A percentile compares a stretch with the other conserved stretches of the same genome.
Conservation (phyloP, 2,888 invertebrate genomes). For the Antheraea yamamai region DNA sequence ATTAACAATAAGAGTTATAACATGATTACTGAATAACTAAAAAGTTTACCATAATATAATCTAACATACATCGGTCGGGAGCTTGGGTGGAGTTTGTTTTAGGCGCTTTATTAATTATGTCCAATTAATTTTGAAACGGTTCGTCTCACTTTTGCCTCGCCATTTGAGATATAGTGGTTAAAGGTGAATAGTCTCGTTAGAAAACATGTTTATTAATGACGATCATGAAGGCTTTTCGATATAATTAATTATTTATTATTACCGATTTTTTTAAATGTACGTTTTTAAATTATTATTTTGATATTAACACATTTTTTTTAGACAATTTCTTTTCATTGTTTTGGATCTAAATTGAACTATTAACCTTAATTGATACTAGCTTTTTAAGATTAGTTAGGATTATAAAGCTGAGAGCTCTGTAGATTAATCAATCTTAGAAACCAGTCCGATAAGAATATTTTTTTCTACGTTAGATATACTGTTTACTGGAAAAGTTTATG, state of each 20-base stretch:
- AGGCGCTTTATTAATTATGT: conserved; percentile 80
- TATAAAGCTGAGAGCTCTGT: background rate
- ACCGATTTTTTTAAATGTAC: background rate
- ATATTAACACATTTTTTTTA: too few species aligned
- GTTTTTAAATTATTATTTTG: background rate
- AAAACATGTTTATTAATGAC: conserved; percentile 33
- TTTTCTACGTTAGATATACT: background rate
- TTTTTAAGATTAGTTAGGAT: too few species aligned
- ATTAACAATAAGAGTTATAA: conserved; percentile 25
- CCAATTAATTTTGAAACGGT: conserved; percentile 76
- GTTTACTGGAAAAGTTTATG: background rate
- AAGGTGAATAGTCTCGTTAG: conserved; percentile 23
- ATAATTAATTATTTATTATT: background rate
- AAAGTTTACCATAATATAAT: conserved; percentile 65
- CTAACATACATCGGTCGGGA: conserved; percentile 66
- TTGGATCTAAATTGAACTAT: too few species aligned
- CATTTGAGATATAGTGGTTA: conserved; percentile 60
- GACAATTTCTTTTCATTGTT: too few species aligned
- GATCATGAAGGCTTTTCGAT: background rate
- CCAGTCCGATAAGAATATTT: background rate
- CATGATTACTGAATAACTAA: conserved; percentile 24
- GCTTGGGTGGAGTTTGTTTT: conserved; percentile 74
- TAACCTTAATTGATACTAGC: too few species aligned
- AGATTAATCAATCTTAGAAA: background rate
- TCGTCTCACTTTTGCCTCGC: conserved; percentile 56